Evolutionary conservation across 2,888 invertebrate species (phyloP).

Genomic region (Drosophila nigricruria): DNA sequence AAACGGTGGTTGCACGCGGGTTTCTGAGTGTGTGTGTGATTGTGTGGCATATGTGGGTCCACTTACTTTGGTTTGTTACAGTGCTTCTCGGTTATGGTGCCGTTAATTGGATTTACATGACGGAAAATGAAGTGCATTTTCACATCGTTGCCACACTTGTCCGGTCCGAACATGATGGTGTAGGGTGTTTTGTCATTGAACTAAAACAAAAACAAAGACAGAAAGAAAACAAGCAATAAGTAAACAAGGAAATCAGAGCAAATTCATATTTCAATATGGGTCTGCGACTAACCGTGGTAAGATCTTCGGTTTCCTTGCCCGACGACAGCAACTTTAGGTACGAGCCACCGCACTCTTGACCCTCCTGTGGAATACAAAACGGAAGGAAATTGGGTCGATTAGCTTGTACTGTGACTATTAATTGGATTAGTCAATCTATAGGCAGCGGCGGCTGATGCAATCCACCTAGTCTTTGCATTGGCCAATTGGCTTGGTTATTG

Average conservation of each 20-base stretch:
- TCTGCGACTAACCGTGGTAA: slow-evolving; percentile 87
- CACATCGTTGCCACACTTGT: slow-evolving; percentile 98
- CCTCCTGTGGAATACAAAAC: slow-evolving; percentile 88
- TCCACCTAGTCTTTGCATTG: slow-evolving; percentile 18
- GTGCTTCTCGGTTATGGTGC: slow-evolving; percentile 96
- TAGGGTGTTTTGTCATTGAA: slow-evolving; percentile 99
- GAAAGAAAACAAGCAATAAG: slow-evolving; percentile 12
- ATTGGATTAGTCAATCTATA: slow-evolving; percentile 69
- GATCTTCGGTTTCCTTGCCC: slow-evolving; percentile 89
- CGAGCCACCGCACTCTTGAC: slow-evolving; percentile 99
- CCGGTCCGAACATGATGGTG: slow-evolving; percentile 99
- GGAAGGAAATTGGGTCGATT: slow-evolving; percentile 64
- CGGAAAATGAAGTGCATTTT: slow-evolving; percentile 97
- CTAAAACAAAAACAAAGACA: slow-evolving; percentile 53
- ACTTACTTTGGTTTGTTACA: slow-evolving; percentile 94
- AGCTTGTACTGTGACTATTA: slow-evolving; percentile 55
- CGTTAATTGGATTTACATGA: slow-evolving; percentile 97
- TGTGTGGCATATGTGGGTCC: slow-evolving; percentile 23
- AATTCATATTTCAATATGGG: slow-evolving; percentile 5
- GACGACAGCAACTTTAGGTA: slow-evolving; percentile 96
- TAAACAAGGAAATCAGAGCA: slow-evolving; percentile 7
- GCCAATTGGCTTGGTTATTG: slow-evolving; percentile 5
- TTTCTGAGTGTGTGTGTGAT: neutral
- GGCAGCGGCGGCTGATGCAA: slow-evolving; percentile 71
- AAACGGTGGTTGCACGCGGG: slow-evolving; percentile 16